These are phyloP conservation scores for Oreochromis tanganicae DNA, from an alignment of 2,113 vertebrate genomes.

Conservation along the genomic window DNA sequence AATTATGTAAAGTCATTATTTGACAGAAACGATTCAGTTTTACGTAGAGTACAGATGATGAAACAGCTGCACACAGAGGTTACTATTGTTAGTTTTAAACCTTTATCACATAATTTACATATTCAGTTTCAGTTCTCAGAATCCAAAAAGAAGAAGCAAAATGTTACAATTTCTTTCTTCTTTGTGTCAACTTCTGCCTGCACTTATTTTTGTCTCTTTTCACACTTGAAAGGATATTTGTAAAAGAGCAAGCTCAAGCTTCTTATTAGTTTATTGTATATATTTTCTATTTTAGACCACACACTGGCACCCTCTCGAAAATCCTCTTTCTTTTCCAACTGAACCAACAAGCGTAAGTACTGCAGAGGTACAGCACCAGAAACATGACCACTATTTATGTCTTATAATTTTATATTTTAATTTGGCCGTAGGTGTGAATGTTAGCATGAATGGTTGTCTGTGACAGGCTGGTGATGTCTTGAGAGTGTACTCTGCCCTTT, in stretches of 20 bases:
- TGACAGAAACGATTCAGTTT: neutral
- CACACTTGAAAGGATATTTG: neutral
- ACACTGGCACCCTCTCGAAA: neutral
- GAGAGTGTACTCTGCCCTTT: neutral
- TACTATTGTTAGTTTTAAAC: neutral
- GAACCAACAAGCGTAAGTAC: neutral
- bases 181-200: rapidly evolving
- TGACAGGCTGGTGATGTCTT: neutral
- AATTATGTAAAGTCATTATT: neutral
- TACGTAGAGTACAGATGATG: neutral
- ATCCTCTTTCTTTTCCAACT: neutral
- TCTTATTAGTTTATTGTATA: neutral
- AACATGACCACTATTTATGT: neutral
- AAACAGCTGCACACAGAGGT: neutral
- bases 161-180: neutral
- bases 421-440: neutral
- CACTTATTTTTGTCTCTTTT: neutral
- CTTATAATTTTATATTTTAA: neutral
- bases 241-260: neutral
- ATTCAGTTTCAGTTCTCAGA: neutral
- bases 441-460: neutral
- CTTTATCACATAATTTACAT: neutral
- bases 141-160: neutral
- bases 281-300: neutral
- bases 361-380: neutral